These are phyloP conservation scores for Aradus depressus DNA, from an alignment of 2,888 invertebrate genomes.

Conservation along the genomic window DNA sequence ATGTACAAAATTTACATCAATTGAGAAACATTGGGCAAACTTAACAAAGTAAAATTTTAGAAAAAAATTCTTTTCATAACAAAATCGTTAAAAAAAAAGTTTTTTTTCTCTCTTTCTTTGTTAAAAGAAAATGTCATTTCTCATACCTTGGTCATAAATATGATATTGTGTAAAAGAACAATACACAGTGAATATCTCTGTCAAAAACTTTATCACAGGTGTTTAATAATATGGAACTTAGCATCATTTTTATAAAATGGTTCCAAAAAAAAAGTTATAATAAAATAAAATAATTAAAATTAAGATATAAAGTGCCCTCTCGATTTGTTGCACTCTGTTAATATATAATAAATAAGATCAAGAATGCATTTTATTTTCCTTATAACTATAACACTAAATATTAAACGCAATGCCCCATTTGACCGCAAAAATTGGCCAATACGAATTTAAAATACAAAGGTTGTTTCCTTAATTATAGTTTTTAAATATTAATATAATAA, in stretches of 20 bases:
- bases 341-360: conserved; percentile 18
- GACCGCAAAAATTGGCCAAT: conserved; percentile 16
- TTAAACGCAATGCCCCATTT: conserved; percentile 24
- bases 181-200: too few relatives aligned
- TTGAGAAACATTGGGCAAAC: conserved; percentile 22
- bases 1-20: conserved; percentile 27
- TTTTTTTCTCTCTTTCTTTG: too few relatives aligned
- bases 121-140: too few relatives aligned
- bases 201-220: conserved; percentile 12
- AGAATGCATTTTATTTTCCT: conserved; percentile 16
- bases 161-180: background rate
- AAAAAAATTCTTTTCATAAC: too few relatives aligned
- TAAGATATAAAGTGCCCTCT: conserved; percentile 10
- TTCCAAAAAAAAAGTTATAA: too few relatives aligned
- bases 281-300: conserved; percentile 9
- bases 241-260: background rate
- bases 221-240: conserved; percentile 1
- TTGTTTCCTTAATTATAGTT: conserved; percentile 12
- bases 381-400: conserved; percentile 12
- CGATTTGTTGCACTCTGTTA: background rate
- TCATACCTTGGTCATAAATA: background rate
- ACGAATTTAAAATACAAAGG: conserved; percentile 13
- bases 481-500: conserved; percentile 16
- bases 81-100: too few relatives aligned
- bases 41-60: conserved; percentile 21